These are phyloP conservation scores for Pedetes capensis DNA, from an alignment of 2,113 vertebrate species.

Conservation along the genomic window DNA sequence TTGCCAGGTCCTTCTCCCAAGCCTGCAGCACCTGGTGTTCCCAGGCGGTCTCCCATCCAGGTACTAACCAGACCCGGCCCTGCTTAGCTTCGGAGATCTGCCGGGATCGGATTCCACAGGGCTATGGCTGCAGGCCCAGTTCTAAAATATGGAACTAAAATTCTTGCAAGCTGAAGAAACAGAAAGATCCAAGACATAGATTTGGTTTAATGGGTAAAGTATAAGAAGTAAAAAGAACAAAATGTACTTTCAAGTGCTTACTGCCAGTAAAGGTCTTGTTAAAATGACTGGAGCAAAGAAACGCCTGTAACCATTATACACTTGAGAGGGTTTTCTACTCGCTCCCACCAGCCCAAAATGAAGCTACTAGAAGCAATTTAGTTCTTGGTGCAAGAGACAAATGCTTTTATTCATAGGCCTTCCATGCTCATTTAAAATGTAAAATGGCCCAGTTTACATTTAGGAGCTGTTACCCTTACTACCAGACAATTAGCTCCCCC, in stretches of 20 bases:
- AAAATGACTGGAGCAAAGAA: background rate
- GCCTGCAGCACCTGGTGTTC: too few species aligned
- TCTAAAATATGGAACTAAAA: background rate
- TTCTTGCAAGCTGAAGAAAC: background rate
- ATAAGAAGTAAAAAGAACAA: background rate
- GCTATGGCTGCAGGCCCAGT: too few species aligned
- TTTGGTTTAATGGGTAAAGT: background rate
- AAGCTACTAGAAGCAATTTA: background rate
- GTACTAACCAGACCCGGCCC: too few species aligned
- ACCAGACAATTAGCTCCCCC: background rate
- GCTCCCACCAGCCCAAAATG: accelerated
- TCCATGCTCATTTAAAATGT: background rate
- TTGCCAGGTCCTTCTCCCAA: too few species aligned
- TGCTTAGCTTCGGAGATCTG: too few species aligned
- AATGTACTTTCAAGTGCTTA: background rate
- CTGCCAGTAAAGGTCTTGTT: background rate
- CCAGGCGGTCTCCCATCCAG: too few species aligned
- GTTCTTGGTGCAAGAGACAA: background rate
- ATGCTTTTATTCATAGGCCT: background rate
- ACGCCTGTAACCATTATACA: background rate
- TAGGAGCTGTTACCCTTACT: background rate
- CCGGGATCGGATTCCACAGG: too few species aligned
- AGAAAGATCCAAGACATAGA: background rate
- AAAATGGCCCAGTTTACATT: background rate
- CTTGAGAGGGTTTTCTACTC: background rate